Evolutionary conservation across 2,888 invertebrate species (phyloP), one percentile per base, ranked within the genome.

Genomic region (Agrenia bidenticulata): DNA sequence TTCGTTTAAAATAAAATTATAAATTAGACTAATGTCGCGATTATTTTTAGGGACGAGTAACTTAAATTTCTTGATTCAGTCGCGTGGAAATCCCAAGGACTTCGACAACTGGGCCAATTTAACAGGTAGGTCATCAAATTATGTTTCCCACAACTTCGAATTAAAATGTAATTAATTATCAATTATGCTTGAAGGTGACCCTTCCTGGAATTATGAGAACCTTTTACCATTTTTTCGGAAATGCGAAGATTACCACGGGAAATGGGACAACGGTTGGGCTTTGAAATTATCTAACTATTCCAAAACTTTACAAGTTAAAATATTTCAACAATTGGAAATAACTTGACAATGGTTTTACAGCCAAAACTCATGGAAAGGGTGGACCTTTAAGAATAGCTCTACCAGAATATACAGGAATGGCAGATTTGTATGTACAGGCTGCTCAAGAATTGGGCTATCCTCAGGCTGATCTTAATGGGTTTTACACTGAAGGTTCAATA

Each of bases 331-430:
- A 13, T 41, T 39, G 26, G 19, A 13, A 17, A 42, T 57, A 21
- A 17, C 24, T 59, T 59, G 13, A 63, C n/a, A n/a, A n/a, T n/a
- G n/a, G n/a, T n/a, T n/a, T n/a, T n/a, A 13, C 27, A 70, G 70
- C 61, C 26, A 61, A 58, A 39, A 70, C 70, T 7, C 69, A 72
- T 26, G 72, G 72, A 15, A 64, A 56, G 42, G 67, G 68, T 2
- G 72, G 72, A 11, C 67, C 67, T 17, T 24, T 69, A 2, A 26
- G 53, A 24, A 61, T 73, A 39, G 39, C 61, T 1, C 41, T 65
- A n/a, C 73, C 73, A 26, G 73, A 73, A 42, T 73, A 69, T 24
- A 66, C 60, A 2, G 72, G 72, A 24, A 70, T 73, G 68, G 73
- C 67, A 4, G 70, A 73, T 17, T 11, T 63, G 1, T 73, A 54